A percentile compares a stretch with the other conserved stretches of the same genome.
These are phyloP conservation scores for Eristalis pertinax DNA, from an alignment of 2,888 invertebrate genomes.

Conservation along the genomic window DNA sequence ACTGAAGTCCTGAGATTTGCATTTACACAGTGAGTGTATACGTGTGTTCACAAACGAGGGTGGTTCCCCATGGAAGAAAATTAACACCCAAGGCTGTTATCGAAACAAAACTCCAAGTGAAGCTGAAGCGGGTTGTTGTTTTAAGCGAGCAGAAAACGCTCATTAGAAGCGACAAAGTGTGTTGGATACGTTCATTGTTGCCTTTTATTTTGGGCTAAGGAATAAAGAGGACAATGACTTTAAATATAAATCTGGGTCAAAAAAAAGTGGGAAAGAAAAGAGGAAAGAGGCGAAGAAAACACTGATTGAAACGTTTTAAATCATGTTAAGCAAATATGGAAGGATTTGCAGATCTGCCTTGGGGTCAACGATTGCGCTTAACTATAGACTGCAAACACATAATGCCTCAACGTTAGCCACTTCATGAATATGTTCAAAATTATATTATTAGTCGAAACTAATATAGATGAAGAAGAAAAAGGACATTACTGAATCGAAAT, in stretches of 20 bases:
- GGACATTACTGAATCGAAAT: no score
- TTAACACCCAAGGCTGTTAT: slow-evolving; percentile 72
- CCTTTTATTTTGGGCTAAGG: background rate
- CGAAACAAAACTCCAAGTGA: slow-evolving; percentile 57
- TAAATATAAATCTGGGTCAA: background rate
- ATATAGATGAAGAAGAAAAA: no score
- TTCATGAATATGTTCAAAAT: no score
- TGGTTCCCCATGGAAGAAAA: slow-evolving; percentile 65
- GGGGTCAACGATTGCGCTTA: background rate
- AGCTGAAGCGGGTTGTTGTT: slow-evolving; percentile 51
- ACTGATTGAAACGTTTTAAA: no score
- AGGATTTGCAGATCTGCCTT: background rate
- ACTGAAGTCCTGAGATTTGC: slow-evolving; percentile 66
- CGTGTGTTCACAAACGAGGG: slow-evolving; percentile 22
- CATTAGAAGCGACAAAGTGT: slow-evolving; percentile 26
- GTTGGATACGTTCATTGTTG: background rate
- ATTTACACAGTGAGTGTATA: slow-evolving; percentile 51
- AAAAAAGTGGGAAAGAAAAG: background rate
- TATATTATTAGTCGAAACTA: no score
- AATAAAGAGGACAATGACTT: background rate
- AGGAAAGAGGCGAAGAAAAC: background rate
- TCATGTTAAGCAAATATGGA: no score
- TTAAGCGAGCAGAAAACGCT: slow-evolving; percentile 53
- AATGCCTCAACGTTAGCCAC: no score
- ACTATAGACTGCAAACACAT: no score